A percentile compares a stretch with the other conserved stretches of the same genome.
These are phyloP conservation scores for Darevskia mixta DNA, from an alignment of 2,797 vertebrate genomes.

Conservation along the genomic window DNA sequence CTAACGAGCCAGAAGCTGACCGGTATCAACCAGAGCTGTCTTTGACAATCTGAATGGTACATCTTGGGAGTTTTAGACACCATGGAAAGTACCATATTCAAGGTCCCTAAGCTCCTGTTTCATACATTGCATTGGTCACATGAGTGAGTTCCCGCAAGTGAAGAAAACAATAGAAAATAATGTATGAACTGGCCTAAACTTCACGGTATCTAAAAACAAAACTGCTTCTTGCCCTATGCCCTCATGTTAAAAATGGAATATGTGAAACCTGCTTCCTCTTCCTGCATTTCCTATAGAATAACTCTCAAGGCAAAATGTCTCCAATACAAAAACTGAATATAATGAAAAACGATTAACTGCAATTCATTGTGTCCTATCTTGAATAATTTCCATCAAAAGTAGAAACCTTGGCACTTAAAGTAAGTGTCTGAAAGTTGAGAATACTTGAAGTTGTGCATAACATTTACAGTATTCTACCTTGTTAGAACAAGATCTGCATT, in stretches of 20 bases:
- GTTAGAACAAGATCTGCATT: slow-evolving; percentile 40
- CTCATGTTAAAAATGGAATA: background rate
- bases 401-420: slow-evolving; percentile 70
- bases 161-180: no score
- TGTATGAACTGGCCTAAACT: no score
- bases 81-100: background rate
- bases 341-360: slow-evolving; percentile 30
- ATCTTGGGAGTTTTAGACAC: background rate
- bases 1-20: background rate
- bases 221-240: background rate
- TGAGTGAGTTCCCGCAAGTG: no score
- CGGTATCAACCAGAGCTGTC: background rate
- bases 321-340: slow-evolving; percentile 65
- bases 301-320: background rate
- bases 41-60: background rate
- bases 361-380: slow-evolving; percentile 55
- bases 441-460: slow-evolving; percentile 37
- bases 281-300: background rate
- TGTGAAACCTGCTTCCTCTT: background rate
- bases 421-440: slow-evolving; percentile 60
- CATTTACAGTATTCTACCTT: slow-evolving; percentile 53
- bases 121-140: no score
- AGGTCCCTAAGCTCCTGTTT: background rate
- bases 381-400: slow-evolving; percentile 63
- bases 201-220: background rate